Evolutionary conservation across 2,113 vertebrate genomes (phyloP).

Genomic region (Pachycephala philippinensis): DNA sequence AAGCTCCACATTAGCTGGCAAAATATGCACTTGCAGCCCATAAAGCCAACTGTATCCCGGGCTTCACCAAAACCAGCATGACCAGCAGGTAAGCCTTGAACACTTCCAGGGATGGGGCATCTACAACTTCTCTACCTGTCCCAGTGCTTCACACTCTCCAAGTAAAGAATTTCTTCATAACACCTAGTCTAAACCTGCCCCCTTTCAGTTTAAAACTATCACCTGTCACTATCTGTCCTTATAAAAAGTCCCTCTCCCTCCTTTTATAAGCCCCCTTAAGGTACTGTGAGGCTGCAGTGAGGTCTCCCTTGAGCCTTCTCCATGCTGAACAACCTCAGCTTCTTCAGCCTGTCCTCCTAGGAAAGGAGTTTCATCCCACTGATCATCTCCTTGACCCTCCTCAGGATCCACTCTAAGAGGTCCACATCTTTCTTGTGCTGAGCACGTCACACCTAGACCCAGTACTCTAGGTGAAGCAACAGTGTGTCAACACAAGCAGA

Average conservation of each 20-base stretch:
- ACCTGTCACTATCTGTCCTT: neutral
- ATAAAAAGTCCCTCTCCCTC: neutral
- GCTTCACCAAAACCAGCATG: neutral
- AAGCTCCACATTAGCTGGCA: neutral
- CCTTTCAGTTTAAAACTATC: neutral
- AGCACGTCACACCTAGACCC: neutral
- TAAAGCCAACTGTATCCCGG: neutral
- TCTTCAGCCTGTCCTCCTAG: neutral
- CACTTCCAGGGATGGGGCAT: neutral
- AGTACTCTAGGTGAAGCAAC: neutral
- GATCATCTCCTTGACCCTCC: neutral
- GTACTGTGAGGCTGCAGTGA: neutral
- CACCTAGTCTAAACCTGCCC: neutral
- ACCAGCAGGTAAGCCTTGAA: neutral
- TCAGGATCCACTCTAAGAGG: neutral
- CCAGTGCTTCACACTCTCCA: neutral
- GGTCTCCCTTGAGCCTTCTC: neutral
- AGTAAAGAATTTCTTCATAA: neutral
- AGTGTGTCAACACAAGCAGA: neutral
- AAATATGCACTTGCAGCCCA: accelerated
- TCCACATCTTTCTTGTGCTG: neutral
- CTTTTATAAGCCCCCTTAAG: neutral
- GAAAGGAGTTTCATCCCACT: neutral
- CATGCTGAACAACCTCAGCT: neutral
- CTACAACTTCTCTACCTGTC: neutral